These are phyloP conservation scores for Noctua pronuba DNA, from an alignment of 2,888 invertebrate genomes.

Conservation along the genomic window DNA sequence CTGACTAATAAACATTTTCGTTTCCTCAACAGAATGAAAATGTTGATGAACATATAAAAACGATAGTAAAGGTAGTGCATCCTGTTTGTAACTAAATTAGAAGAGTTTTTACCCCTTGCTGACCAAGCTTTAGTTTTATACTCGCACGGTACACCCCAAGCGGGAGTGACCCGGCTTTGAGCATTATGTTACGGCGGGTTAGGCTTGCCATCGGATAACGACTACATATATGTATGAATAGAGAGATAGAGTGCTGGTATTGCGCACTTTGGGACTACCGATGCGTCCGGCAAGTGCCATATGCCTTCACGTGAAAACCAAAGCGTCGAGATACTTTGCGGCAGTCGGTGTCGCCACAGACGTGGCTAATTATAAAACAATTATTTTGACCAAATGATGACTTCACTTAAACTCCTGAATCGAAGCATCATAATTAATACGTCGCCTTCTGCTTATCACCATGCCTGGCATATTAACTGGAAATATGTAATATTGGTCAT, in stretches of 20 bases:
- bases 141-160: constrained; percentile 3
- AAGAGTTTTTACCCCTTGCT: neutral
- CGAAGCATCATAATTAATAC: neutral
- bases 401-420: neutral
- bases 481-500: neutral
- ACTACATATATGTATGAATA: neutral
- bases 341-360: neutral
- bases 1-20: neutral
- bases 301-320: neutral
- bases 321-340: neutral
- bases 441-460: neutral
- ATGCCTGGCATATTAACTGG: neutral
- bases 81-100: neutral
- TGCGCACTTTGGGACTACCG: neutral
- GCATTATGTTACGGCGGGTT: constrained; percentile 2
- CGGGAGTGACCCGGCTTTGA: constrained; percentile 8
- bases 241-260: neutral
- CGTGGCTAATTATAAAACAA: neutral
- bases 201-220: neutral
- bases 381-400: neutral
- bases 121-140: constrained; percentile 14
- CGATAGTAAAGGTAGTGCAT: neutral
- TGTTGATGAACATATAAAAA: neutral
- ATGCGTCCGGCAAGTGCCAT: neutral
- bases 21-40: neutral